Evolutionary conservation across 1,140 invertebrate genomes (phyloP).

Genomic region (Heliothis virescens): DNA sequence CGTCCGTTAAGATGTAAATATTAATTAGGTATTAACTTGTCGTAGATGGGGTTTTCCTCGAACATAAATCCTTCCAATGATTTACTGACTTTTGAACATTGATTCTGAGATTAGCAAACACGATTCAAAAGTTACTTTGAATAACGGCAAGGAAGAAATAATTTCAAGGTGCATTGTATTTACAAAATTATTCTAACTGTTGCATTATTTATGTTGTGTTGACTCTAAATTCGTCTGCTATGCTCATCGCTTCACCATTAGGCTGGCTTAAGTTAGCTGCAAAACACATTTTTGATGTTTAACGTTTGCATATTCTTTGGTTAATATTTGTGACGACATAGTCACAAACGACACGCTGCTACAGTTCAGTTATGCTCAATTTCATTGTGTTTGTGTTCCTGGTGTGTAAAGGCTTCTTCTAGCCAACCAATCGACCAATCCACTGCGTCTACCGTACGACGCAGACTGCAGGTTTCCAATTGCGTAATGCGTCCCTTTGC

Average conservation of each 20-base stretch:
- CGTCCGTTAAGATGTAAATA: constrained; percentile 17
- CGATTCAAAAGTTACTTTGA: not conserved
- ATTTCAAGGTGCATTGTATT: constrained; percentile 12
- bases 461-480: too few species aligned
- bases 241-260: not conserved
- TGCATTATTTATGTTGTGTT: constrained; percentile 7
- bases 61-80: not conserved
- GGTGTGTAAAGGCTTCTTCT: not conserved
- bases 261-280: not conserved
- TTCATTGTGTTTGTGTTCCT: too few species aligned
- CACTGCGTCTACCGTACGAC: too few species aligned
- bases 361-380: too few species aligned
- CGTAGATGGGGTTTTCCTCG: not conserved
- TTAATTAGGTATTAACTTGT: not conserved
- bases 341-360: too few species aligned
- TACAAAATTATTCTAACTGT: constrained; percentile 5
- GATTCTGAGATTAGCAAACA: not conserved
- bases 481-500: too few species aligned
- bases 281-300: not conserved
- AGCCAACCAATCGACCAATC: too few species aligned
- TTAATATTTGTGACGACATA: too few species aligned
- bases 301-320: not conserved
- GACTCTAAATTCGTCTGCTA: not conserved
- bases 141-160: constrained; percentile 24
- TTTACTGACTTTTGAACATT: not conserved